phyloP scores from a whole-genome alignment of 2,113 vertebrate genomes.

The Platycercus adscitus region DNA sequence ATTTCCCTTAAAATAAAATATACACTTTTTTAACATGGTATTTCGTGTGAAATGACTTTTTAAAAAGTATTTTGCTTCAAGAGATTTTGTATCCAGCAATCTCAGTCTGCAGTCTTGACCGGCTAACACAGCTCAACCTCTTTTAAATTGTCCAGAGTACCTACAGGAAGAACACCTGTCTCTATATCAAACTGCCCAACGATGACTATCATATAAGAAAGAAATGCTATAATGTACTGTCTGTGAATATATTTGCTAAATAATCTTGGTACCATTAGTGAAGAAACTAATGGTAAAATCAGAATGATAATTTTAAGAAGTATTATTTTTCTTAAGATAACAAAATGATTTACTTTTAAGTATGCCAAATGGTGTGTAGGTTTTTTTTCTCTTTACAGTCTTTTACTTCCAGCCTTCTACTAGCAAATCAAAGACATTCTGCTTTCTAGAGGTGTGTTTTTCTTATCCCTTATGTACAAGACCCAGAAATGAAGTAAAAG shows the following conservation, averaged over 20 bases:
- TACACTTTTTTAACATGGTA: neutral
- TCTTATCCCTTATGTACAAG: neutral
- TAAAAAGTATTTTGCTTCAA: neutral
- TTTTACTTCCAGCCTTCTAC: neutral
- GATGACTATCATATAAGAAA: neutral
- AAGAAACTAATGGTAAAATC: neutral
- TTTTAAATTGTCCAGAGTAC: neutral
- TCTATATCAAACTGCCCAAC: neutral
- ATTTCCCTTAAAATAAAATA: conserved; percentile 27
- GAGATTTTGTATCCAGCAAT: neutral
- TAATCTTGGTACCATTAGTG: neutral
- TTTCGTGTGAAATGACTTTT: neutral
- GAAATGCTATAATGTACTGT: neutral
- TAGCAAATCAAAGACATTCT: neutral
- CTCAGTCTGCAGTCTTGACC: neutral
- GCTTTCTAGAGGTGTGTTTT: neutral
- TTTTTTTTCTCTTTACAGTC: neutral
- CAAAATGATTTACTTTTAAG: neutral
- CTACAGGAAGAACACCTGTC: neutral
- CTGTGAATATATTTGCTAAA: neutral
- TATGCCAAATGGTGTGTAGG: neutral
- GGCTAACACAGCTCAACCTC: neutral
- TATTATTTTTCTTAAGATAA: neutral
- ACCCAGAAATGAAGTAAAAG: neutral
- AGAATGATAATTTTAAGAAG: neutral